These are phyloP conservation scores for Phodopus roborovskii DNA, from an alignment of 2,113 vertebrate genomes.

Conservation along the genomic window DNA sequence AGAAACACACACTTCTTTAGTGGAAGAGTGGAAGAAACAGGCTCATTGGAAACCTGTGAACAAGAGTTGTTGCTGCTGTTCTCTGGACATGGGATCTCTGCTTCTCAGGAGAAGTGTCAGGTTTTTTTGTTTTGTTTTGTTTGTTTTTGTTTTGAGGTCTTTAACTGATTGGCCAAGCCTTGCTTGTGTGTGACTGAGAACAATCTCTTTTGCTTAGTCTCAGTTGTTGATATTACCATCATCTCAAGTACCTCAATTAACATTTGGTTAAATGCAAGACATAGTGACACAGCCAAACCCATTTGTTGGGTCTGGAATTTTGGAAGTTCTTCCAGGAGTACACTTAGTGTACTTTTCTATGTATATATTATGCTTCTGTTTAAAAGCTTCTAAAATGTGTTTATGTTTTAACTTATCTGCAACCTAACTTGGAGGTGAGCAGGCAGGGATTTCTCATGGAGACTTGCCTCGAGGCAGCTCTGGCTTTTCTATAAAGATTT, in stretches of 20 bases:
- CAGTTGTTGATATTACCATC: not conserved
- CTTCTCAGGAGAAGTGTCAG: not conserved
- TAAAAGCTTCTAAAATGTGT: not conserved
- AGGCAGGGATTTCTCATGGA: not conserved
- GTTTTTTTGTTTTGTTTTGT: too few species aligned
- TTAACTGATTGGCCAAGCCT: not conserved
- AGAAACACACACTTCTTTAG: not conserved
- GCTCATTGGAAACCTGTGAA: not conserved
- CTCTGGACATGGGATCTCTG: not conserved
- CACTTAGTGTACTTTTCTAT: not conserved
- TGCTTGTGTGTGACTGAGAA: not conserved
- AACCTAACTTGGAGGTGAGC: not conserved
- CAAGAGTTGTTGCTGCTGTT: not conserved
- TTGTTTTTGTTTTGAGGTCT: too few species aligned
- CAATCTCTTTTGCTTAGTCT: slow-evolving; percentile 28
- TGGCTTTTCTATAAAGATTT: not conserved
- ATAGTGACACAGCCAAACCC: not conserved
- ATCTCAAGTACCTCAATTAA: not conserved
- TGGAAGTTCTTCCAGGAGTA: not conserved
- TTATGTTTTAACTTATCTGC: not conserved
- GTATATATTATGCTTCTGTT: not conserved
- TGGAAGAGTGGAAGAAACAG: not conserved
- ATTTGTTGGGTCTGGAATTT: not conserved
- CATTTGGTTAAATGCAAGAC: not conserved
- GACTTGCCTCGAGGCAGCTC: not conserved